Evolutionary conservation across 2,888 invertebrate species (phyloP).

Genomic region (Netelia fuscicornis): DNA sequence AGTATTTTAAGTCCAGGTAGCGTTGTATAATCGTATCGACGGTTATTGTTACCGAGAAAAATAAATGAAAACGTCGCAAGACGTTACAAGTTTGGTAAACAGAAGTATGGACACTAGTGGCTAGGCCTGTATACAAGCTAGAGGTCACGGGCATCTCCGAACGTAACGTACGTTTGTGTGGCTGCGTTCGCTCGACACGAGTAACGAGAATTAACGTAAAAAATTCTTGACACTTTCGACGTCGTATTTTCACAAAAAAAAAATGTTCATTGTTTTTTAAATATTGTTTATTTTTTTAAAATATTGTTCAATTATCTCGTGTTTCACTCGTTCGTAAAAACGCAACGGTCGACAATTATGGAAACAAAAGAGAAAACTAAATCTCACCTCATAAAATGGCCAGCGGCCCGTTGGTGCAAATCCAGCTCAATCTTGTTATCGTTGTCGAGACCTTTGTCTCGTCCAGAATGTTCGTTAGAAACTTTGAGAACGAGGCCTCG

Average conservation of each 20-base stretch:
- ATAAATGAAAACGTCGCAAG: too few relatives aligned
- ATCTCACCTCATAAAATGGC: constrained; percentile 90
- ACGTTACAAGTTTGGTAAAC: too few relatives aligned
- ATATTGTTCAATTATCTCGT: too few relatives aligned
- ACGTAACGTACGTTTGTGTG: neutral
- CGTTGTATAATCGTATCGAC: too few relatives aligned
- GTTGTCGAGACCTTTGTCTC: constrained; percentile 84
- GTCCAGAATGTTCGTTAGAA: constrained; percentile 39
- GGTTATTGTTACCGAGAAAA: too few relatives aligned
- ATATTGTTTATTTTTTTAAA: too few relatives aligned
- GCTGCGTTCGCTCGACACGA: neutral
- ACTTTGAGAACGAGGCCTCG: constrained; percentile 4
- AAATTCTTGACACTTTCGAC: neutral
- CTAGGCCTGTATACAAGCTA: too few relatives aligned
- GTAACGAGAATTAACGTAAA: neutral
- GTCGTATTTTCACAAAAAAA: too few relatives aligned
- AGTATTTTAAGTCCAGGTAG: neutral
- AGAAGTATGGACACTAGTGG: too few relatives aligned
- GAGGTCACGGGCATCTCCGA: neutral
- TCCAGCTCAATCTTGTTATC: constrained; percentile 91
- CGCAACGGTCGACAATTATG: neutral
- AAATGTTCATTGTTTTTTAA: too few relatives aligned
- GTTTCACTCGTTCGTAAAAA: neutral
- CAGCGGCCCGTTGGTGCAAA: constrained; percentile 90
- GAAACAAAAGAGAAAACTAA: neutral